These are phyloP conservation scores for Phania funesta DNA, from an alignment of 2,888 invertebrate species.

Conservation along the genomic window DNA sequence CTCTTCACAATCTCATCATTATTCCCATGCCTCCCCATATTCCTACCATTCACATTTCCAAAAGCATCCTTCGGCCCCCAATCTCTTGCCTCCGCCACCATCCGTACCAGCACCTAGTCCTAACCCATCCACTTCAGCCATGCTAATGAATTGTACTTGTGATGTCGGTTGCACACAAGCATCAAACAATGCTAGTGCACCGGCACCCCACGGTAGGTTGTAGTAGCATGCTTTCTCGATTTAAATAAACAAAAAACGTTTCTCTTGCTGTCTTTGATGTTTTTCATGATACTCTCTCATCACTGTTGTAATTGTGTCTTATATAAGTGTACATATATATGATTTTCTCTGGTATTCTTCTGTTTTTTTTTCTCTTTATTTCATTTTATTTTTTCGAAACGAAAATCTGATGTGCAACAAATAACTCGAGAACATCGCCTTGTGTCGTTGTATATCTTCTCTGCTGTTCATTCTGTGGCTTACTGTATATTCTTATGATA, in stretches of 20 bases:
- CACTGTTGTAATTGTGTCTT: constrained; percentile 62
- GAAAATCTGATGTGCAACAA: constrained; percentile 31
- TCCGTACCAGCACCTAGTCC: constrained; percentile 75
- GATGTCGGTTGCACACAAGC: constrained; percentile 74
- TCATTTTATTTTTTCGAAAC: constrained; percentile 31
- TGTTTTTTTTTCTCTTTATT: constrained; percentile 41
- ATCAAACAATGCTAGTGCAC: constrained; percentile 66
- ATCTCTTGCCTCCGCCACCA: constrained; percentile 73
- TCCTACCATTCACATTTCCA: constrained; percentile 77
- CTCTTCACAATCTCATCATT: constrained; percentile 68
- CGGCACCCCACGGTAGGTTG: constrained; percentile 79
- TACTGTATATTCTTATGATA: constrained; percentile 40
- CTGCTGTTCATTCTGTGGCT: constrained; percentile 18
- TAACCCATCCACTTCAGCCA: constrained; percentile 72
- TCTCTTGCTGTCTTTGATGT: constrained; percentile 28
- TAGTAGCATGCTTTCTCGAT: constrained; percentile 77
- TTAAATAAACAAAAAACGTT: neutral
- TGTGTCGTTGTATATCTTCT: constrained; percentile 13
- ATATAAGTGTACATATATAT: constrained; percentile 1
- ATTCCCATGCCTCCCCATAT: constrained; percentile 58
- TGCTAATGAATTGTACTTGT: constrained; percentile 76
- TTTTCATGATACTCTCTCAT: constrained; percentile 42
- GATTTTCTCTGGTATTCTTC: constrained; percentile 39
- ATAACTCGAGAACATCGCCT: constrained; percentile 15
- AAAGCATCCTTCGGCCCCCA: constrained; percentile 78